Evolutionary conservation across 2,113 vertebrate genomes (phyloP).

Genomic region (Microtus ochrogaster): DNA sequence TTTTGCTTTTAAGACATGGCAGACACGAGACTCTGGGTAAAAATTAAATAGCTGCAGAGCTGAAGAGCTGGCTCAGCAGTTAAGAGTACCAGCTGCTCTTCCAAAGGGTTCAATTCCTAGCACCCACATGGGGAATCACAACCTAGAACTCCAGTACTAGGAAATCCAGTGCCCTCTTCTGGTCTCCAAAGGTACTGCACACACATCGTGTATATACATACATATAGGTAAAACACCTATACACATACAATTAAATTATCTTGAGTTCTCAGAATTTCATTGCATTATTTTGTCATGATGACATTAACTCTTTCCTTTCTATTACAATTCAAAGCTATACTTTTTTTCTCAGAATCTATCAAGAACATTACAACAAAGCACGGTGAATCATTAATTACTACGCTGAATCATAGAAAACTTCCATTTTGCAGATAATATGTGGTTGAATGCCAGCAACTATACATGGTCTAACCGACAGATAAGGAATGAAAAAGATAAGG

Average conservation of each 20-base stretch:
- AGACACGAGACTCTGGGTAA: conserved; percentile 32
- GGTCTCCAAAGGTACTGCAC: neutral
- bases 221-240: neutral
- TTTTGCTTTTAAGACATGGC: conserved; percentile 54
- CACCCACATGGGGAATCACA: neutral
- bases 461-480: neutral
- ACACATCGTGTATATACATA: neutral
- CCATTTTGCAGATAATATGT: neutral
- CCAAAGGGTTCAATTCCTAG: neutral
- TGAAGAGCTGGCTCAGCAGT: neutral
- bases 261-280: conserved; percentile 47
- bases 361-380: neutral
- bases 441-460: neutral
- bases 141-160: neutral
- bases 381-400: neutral
- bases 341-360: conserved; percentile 18
- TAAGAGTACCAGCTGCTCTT: neutral
- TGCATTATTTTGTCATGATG: conserved; percentile 50
- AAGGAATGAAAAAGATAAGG: neutral
- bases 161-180: neutral
- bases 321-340: neutral
- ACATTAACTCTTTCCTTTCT: neutral
- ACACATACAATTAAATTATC: neutral
- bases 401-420: neutral
- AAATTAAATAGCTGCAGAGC: conserved; percentile 36